Conservation (phyloP, 2,113 vertebrate genomes). For the Podarcis cretensis region DNA sequence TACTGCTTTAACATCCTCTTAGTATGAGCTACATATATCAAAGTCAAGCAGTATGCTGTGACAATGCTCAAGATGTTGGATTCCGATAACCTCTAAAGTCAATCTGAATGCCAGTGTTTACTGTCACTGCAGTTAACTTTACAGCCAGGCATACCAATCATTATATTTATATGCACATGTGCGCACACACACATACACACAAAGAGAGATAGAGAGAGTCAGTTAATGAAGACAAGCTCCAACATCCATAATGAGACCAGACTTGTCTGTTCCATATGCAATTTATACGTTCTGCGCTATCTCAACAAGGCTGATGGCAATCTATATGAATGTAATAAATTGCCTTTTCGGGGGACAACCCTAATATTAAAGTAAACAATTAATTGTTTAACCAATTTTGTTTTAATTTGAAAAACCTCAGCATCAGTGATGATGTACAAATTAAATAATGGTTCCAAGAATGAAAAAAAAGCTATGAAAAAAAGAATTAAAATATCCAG, state of each 20-base stretch:
- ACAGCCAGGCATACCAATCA: constrained; percentile 27
- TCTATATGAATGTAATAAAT: constrained; percentile 25
- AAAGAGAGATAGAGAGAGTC: too few species aligned
- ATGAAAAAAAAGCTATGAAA: too few species aligned
- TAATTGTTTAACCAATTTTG: constrained; percentile 30
- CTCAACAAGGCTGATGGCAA: constrained; percentile 32
- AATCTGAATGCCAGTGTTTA: constrained; percentile 21
- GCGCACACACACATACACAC: background rate
- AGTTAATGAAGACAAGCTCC: constrained; percentile 33
- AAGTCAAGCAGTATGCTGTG: background rate
- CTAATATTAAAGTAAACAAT: constrained; percentile 24
- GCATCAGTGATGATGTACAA: constrained; percentile 11
- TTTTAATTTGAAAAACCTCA: constrained; percentile 32
- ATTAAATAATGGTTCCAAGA: constrained; percentile 12
- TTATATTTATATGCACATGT: background rate
- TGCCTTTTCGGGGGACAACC: background rate
- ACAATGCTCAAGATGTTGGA: background rate
- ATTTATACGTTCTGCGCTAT: constrained; percentile 30
- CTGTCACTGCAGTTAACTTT: constrained; percentile 25
- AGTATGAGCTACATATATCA: constrained; percentile 12
- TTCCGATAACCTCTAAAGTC: constrained; percentile 15
- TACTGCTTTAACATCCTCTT: background rate
- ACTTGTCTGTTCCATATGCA: background rate
- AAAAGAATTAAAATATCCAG: background rate
- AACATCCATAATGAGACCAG: constrained; percentile 16